These are phyloP conservation scores for Cerceris ruficornis DNA, from an alignment of 2,888 invertebrate genomes.

Conservation along the genomic window DNA sequence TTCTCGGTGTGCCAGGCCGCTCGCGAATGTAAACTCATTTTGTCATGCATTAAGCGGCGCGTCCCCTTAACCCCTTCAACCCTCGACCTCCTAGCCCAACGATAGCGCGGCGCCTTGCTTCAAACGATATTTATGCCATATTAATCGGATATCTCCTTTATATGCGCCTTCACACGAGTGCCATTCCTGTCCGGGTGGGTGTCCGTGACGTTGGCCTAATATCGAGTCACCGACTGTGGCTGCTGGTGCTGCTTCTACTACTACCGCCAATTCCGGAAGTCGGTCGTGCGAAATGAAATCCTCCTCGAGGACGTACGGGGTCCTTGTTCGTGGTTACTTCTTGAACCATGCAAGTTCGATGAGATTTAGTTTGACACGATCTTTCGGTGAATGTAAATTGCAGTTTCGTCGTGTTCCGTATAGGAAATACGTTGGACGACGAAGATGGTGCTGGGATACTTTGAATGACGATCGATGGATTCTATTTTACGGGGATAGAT, in stretches of 20 bases:
- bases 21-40: constrained; percentile 77
- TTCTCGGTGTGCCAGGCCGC: constrained; percentile 23
- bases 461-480: background rate
- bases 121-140: constrained; percentile 73
- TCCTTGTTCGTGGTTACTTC: constrained; percentile 26
- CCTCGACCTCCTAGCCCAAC: background rate
- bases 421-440: background rate
- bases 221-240: constrained; percentile 47
- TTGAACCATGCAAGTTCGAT: background rate
- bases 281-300: constrained; percentile 52
- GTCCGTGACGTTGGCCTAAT: constrained; percentile 58
- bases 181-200: constrained; percentile 10
- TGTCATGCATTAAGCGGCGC: constrained; percentile 71
- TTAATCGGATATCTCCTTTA: constrained; percentile 70
- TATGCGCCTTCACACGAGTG: constrained; percentile 50
- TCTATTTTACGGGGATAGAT: too few relatives aligned
- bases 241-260: background rate
- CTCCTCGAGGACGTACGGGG: constrained; percentile 15
- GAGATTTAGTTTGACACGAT: background rate
- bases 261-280: constrained; percentile 42
- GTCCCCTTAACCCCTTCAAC: constrained; percentile 32
- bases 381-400: constrained; percentile 1
- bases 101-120: constrained; percentile 33
- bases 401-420: background rate
- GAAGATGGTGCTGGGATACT: background rate